A percentile compares a stretch with the other conserved stretches of the same genome.
phyloP scores from a whole-genome alignment of 2,113 vertebrate species.

The Cariama cristata region DNA sequence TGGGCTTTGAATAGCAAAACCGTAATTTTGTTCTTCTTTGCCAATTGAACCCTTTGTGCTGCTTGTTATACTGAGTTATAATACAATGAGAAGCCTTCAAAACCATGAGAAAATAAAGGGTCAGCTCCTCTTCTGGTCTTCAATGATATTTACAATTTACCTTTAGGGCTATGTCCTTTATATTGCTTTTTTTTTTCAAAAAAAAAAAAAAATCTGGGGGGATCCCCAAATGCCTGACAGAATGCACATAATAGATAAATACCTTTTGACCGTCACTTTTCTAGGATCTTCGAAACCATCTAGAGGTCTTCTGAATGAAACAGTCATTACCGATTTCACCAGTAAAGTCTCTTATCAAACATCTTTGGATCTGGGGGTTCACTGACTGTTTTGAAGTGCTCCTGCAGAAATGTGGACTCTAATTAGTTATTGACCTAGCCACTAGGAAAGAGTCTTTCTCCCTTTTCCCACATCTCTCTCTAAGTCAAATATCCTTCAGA shows the following conservation, averaged over 20 bases:
- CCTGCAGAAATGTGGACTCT: neutral
- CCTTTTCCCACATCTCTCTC: neutral
- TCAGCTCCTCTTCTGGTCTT: neutral
- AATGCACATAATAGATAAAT: neutral
- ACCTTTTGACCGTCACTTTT: neutral
- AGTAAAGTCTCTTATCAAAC: neutral
- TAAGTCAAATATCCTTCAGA: neutral
- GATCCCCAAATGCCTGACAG: neutral
- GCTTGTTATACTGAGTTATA: neutral
- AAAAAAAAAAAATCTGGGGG: neutral
- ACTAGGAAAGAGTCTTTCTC: neutral
- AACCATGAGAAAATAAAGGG: neutral
- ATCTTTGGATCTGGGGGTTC: neutral
- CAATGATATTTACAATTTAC: neutral
- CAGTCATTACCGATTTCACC: neutral
- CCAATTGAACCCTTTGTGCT: neutral
- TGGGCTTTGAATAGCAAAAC: accelerated
- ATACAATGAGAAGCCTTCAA: neutral
- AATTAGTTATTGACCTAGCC: neutral
- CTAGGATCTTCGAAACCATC: neutral
- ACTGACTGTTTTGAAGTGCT: neutral
- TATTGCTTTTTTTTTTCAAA: neutral
- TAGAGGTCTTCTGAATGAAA: neutral
- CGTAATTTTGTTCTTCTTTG: neutral
- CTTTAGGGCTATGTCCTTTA: neutral